Percentiles rank a stretch among this genome's conserved stretches.
phyloP scores from a whole-genome alignment of 2,888 invertebrate species.

The Trilocha varians region DNA sequence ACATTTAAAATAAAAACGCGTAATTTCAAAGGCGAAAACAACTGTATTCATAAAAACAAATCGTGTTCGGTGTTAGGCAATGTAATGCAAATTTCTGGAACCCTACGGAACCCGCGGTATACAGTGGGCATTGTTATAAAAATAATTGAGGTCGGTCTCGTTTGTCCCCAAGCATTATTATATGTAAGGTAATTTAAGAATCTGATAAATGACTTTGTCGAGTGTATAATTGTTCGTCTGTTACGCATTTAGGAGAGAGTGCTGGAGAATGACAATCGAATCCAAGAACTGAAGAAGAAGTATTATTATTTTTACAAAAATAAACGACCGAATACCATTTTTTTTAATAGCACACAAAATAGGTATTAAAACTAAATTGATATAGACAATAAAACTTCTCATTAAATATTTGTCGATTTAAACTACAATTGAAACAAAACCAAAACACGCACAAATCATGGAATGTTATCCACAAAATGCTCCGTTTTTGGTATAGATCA shows the following conservation, averaged over 20 bases:
- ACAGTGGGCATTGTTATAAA: constrained; percentile 58
- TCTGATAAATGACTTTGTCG: constrained; percentile 6
- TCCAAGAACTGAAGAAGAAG: too few species aligned
- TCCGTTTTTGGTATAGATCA: too few species aligned
- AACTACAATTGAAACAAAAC: too few species aligned
- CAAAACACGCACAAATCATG: too few species aligned
- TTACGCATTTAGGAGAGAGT: constrained; percentile 3
- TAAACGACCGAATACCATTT: too few species aligned
- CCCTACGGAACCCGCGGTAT: constrained; percentile 40
- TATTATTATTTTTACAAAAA: too few species aligned
- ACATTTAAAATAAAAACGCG: constrained; percentile 38
- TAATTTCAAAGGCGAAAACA: constrained; percentile 27
- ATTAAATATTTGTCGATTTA: too few species aligned
- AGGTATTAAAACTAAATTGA: too few species aligned
- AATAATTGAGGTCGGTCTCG: constrained; percentile 56
- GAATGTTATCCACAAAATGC: too few species aligned
- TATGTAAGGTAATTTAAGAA: constrained; percentile 4
- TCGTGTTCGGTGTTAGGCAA: constrained; percentile 45
- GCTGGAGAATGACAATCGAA: too few species aligned
- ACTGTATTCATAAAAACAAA: constrained; percentile 47
- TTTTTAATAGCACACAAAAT: too few species aligned
- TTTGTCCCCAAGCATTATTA: constrained; percentile 26
- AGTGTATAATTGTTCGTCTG: constrained; percentile 17
- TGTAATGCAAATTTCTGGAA: constrained; percentile 57
- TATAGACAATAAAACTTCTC: too few species aligned